A percentile compares a stretch with the other conserved stretches of the same genome.
Evolutionary conservation across 2,888 invertebrate genomes (phyloP).

Genomic region (Caenorhabditis sp.): DNA sequence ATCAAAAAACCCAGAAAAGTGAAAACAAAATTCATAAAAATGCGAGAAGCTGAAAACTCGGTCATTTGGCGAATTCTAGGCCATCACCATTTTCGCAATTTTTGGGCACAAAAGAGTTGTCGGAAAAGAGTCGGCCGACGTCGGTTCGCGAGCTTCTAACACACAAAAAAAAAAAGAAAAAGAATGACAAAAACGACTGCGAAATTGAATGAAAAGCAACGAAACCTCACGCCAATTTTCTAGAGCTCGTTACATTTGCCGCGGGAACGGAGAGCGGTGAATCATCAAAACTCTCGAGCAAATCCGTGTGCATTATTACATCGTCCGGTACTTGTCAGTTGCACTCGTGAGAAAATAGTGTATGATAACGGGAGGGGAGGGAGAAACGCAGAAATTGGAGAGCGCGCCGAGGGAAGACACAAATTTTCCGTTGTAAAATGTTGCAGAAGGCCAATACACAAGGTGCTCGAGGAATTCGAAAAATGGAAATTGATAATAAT

Average conservation of each 20-base stretch:
- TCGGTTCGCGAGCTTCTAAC: too few relatives aligned
- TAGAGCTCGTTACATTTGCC: too few relatives aligned
- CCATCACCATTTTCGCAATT: too few relatives aligned
- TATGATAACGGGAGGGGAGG: conserved; percentile 5
- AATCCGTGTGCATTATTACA: conserved; percentile 46
- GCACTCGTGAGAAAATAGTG: conserved; percentile 14
- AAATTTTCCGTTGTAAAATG: conserved; percentile 27
- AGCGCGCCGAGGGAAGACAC: background rate
- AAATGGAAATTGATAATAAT: background rate
- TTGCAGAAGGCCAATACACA: conserved; percentile 8
- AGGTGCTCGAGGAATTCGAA: background rate
- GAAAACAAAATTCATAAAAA: background rate
- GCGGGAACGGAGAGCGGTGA: background rate
- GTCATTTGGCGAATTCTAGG: background rate
- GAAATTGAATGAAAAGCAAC: too few relatives aligned
- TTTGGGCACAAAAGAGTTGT: too few relatives aligned
- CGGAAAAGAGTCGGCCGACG: too few relatives aligned
- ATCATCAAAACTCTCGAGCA: conserved; percentile 24
- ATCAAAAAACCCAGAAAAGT: background rate
- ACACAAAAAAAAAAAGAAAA: too few relatives aligned
- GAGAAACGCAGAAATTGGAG: conserved; percentile 34
- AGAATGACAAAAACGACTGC: too few relatives aligned
- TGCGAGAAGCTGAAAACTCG: background rate
- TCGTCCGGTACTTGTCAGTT: conserved; percentile 48
- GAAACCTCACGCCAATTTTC: too few relatives aligned